A percentile compares a stretch with the other conserved stretches of the same genome.
These are phyloP conservation scores for Nymphicus hollandicus DNA, from an alignment of 2,113 vertebrate species.

Conservation along the genomic window DNA sequence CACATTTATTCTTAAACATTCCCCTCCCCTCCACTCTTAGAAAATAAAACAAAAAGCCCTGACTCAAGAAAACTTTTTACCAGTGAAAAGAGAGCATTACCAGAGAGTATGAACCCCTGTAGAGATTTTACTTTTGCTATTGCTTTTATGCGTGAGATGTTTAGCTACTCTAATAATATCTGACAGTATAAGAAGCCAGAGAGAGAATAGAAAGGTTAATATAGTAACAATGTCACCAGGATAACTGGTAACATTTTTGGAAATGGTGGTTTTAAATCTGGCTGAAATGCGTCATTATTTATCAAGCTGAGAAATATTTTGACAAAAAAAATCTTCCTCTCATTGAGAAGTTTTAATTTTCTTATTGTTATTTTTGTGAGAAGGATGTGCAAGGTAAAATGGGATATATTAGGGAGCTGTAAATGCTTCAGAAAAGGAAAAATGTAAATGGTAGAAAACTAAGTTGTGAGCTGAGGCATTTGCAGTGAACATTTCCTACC, in stretches of 20 bases:
- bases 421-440: not conserved
- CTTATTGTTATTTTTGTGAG: not conserved
- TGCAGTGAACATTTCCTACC: not conserved
- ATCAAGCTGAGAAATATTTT: not conserved
- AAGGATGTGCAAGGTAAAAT: not conserved
- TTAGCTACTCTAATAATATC: constrained; percentile 23
- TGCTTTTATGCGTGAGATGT: constrained; percentile 52
- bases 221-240: not conserved
- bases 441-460: not conserved
- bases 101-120: constrained; percentile 24
- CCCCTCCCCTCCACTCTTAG: not conserved
- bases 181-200: constrained; percentile 32
- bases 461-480: not conserved
- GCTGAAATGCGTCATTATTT: not conserved
- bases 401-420: not conserved
- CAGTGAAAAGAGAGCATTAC: constrained; percentile 9
- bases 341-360: not conserved
- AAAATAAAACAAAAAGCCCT: not conserved
- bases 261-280: not conserved
- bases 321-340: not conserved
- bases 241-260: not conserved
- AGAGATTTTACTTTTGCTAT: constrained; percentile 58
- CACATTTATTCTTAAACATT: not conserved
- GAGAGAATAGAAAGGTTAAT: constrained; percentile 37
- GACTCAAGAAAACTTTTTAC: not conserved